Evolutionary conservation across 2,888 invertebrate genomes (phyloP), one percentile per base, ranked within the genome.

Genomic region (Vesta saturnalis): DNA sequence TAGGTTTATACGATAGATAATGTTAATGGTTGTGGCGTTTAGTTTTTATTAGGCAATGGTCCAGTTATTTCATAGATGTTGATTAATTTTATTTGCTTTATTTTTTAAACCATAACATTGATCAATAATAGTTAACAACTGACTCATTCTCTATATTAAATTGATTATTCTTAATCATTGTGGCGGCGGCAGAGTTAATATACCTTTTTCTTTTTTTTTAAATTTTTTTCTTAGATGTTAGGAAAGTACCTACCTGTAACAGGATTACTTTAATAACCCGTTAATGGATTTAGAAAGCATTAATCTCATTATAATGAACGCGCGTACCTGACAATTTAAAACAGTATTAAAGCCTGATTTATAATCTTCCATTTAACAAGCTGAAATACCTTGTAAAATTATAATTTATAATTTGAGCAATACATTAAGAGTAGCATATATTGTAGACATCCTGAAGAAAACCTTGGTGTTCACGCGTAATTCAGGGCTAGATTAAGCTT

Each of bases 71-170:
- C 35, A 49, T 55, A 47, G 49, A 43, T 55, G 35, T 61, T 66
- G 60, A 66, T 61, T 66, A 66, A 66, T 66, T 66, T 55, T 60
- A 66, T 66, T 66, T 47, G 47, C 16, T 61, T 47, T 56, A 30
- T 21, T 66, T 66, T 66, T 60, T 66, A 55, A 23, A 18, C 43
- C 23, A 23, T 23, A 39, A 6, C 39, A 39, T 39, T 39, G 39
- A 39, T 39, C 39, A 39, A 39, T 12, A 4, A n/a, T n/a, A 39
- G 39, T 39, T 39, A 39, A 39, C 39, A 39, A n/a, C 39, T 39
- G 39, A 39, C 12, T 39, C 39, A 39, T 39, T 39, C 39, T 39
- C n/a, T 39, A 39, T 8, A 39, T 39, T 39, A 39, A 39, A 39
- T 10, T 30, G 30, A 30, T 39, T 39, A 39, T 39, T 39, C n/a